These are phyloP conservation scores for Lutjanus argentimaculatus DNA, from an alignment of 2,797 vertebrate species.

Conservation along the genomic window DNA sequence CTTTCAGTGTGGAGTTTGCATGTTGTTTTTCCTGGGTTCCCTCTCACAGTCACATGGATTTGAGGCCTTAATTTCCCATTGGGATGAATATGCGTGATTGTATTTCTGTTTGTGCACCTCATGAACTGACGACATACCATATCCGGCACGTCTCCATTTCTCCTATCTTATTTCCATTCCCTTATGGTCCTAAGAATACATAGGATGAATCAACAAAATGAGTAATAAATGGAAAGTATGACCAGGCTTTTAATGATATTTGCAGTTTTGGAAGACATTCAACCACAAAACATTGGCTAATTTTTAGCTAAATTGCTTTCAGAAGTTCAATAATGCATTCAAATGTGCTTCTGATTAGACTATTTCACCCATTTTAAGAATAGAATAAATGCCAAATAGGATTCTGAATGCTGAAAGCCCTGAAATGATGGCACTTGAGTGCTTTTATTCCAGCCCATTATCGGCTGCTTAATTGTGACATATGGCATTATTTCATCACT, in stretches of 20 bases:
- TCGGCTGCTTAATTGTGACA: constrained; percentile 30
- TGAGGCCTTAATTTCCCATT: constrained; percentile 19
- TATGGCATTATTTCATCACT: background rate
- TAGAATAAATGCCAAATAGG: background rate
- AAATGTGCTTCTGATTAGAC: constrained; percentile 4
- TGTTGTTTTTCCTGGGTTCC: constrained; percentile 7
- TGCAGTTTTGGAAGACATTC: background rate
- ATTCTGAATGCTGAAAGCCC: constrained; percentile 46
- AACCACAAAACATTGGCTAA: background rate
- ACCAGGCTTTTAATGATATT: background rate
- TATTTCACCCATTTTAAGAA: background rate
- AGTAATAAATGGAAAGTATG: background rate
- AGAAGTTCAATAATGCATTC: background rate
- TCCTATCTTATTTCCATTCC: background rate
- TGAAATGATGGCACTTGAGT: constrained; percentile 28
- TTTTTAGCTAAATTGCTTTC: background rate
- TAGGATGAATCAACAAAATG: background rate
- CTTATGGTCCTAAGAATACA: background rate
- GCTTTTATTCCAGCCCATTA: constrained; percentile 50
- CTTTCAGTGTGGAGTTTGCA: background rate
- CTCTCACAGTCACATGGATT: constrained; percentile 3
- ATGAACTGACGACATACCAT: background rate
- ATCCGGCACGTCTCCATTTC: background rate
- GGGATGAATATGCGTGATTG: background rate
- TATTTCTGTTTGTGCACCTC: background rate